These are phyloP conservation scores for Pluvialis apricaria DNA, from an alignment of 2,113 vertebrate genomes.

Conservation along the genomic window DNA sequence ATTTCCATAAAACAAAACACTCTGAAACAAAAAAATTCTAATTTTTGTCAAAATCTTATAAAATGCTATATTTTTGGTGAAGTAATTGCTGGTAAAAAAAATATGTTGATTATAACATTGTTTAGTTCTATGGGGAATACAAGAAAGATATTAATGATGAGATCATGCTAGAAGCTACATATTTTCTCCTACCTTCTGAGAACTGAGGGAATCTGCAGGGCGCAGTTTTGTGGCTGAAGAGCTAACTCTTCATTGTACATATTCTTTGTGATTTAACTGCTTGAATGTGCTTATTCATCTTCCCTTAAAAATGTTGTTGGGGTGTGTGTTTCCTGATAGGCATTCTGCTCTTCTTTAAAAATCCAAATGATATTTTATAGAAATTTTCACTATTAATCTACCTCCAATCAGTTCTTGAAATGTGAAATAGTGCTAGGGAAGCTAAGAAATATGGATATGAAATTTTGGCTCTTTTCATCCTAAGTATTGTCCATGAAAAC, in stretches of 20 bases:
- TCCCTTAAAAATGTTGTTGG: not conserved
- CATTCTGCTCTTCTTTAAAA: not conserved
- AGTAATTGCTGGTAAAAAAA: not conserved
- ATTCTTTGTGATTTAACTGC: not conserved
- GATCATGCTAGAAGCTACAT: not conserved
- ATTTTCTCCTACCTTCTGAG: not conserved
- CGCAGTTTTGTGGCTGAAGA: not conserved
- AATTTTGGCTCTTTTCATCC: not conserved
- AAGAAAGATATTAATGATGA: not conserved
- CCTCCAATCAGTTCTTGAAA: not conserved
- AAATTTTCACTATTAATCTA: not conserved
- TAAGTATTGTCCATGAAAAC: not conserved
- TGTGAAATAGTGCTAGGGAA: not conserved
- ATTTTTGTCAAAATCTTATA: not conserved
- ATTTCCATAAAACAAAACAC: not conserved
- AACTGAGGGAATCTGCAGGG: not conserved
- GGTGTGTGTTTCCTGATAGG: not conserved
- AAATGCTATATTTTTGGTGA: not conserved
- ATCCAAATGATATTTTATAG: not conserved
- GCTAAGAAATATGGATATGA: not conserved
- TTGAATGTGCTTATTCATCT: not conserved
- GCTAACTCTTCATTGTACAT: not conserved
- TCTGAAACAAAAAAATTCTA: not conserved
- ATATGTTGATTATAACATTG: not conserved
- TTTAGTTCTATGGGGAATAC: not conserved